Evolutionary conservation across 2,113 vertebrate genomes (phyloP).

Genomic region (Salvelinus namaycush): DNA sequence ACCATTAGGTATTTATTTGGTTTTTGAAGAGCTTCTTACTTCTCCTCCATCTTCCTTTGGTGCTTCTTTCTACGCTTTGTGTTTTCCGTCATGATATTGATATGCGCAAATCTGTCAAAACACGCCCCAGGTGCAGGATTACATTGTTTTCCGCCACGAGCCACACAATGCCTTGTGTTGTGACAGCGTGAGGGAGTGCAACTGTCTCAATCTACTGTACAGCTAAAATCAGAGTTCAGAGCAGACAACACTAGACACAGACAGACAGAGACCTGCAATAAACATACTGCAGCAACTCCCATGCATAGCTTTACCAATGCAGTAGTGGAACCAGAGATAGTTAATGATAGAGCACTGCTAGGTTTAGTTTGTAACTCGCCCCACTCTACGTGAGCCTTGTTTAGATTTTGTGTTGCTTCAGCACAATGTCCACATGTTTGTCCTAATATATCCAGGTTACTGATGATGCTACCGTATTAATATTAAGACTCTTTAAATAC

Average conservation of each 20-base stretch:
- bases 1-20: too few relatives aligned
- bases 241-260: constrained; percentile 31
- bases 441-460: background rate
- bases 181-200: constrained; percentile 52
- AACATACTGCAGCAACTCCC: background rate
- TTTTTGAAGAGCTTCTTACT: too few relatives aligned
- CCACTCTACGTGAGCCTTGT: background rate
- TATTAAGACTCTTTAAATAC: background rate
- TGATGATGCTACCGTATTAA: background rate
- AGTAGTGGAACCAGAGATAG: background rate
- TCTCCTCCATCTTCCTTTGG: too few relatives aligned
- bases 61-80: too few relatives aligned
- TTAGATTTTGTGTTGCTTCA: background rate
- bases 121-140: background rate
- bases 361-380: background rate
- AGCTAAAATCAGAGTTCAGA: constrained; percentile 43
- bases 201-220: constrained; percentile 30
- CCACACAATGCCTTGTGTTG: constrained; percentile 54
- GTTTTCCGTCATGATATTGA: too few relatives aligned
- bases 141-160: constrained; percentile 56
- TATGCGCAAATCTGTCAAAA: background rate
- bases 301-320: background rate
- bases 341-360: background rate
- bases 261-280: constrained; percentile 22
- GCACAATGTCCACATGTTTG: background rate